Evolutionary conservation across 2,888 invertebrate species (phyloP), one percentile per base, ranked within the genome.

Genomic region (Tolmerus cingulatus): DNA sequence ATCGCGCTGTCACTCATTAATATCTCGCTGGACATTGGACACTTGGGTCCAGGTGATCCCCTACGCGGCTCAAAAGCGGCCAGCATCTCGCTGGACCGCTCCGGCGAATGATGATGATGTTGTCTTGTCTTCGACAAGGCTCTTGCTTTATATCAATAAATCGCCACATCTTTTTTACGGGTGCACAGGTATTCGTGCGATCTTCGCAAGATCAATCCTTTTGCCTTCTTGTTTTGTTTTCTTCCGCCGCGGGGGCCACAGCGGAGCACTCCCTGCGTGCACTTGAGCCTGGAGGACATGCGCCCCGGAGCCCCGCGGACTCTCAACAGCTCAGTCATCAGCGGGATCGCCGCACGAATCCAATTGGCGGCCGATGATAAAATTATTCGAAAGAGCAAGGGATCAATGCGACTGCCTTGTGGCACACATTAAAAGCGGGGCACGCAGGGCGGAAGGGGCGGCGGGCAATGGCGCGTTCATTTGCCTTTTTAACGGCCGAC

Each of bases 111-210:
- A 81, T 81, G 81, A 81, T 81, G 81, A 81, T 81, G 81, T 81
- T 81, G 46, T 81, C 81, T 51, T 81, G 81, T 81, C 81, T 81
- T 81, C 81, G 81, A 81, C 81, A 81, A 81, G 78, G 78, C 78
- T 78, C 78, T 78, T 78, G 19, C 40, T 23, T 78, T 78, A 40
- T 43, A 43, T 78, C 78, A 78, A 78, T 78, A 78, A 78, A 78
- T 78, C 78, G 78, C 78, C 40, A 37, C 66, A 66, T 66, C 66
- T 16, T 23, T 23, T 81, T 51, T 30, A 55, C 55, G 30, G 81
- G 30, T 51, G 55, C 43, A 40, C 43, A 14, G 46, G 51, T 55
- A 55, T 81, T 55, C 23, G 81, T 81, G 51, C 34, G 81, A 55
- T 30, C 51, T 81, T 55, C 51, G 43, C 46, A 27, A 66, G 43